phyloP scores from a whole-genome alignment of 2,113 vertebrate species.

The Eudyptes chrysolophus region DNA sequence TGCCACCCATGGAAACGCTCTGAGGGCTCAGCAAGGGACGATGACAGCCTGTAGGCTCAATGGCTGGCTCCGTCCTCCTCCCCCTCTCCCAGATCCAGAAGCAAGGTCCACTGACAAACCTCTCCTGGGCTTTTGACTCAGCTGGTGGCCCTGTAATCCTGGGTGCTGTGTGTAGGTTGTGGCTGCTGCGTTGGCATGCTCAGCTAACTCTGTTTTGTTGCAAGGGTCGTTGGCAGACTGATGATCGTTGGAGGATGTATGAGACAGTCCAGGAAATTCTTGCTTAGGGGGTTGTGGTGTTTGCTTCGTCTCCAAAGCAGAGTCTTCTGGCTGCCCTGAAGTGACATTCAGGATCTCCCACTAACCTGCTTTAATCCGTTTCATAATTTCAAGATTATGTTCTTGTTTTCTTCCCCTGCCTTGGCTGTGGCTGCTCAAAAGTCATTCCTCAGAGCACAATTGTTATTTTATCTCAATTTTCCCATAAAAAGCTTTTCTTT shows the following conservation, averaged over 20 bases:
- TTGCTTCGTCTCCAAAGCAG: not conserved
- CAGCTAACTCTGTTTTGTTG: not conserved
- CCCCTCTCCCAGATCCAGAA: not conserved
- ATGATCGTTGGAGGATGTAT: not conserved
- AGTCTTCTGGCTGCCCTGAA: not conserved
- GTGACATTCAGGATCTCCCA: not conserved
- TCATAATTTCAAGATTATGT: not conserved
- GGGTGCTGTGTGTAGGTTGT: not conserved
- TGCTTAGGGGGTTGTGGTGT: not conserved
- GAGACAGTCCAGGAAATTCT: not conserved
- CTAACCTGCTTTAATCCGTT: not conserved
- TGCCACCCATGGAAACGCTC: not conserved
- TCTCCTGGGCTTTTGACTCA: slow-evolving; percentile 2
- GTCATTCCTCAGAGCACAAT: not conserved
- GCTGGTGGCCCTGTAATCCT: not conserved
- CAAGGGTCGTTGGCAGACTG: not conserved
- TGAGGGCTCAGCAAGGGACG: not conserved
- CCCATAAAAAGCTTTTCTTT: not conserved
- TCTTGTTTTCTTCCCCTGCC: not conserved
- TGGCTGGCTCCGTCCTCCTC: not conserved
- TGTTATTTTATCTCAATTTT: not conserved
- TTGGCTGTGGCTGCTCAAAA: not conserved
- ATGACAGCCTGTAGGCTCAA: not conserved
- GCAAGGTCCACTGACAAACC: not conserved
- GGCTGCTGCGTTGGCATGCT: not conserved